Base-by-base conservation (phyloP, 2,797 vertebrate species). In the Brotula barbata region DNA sequence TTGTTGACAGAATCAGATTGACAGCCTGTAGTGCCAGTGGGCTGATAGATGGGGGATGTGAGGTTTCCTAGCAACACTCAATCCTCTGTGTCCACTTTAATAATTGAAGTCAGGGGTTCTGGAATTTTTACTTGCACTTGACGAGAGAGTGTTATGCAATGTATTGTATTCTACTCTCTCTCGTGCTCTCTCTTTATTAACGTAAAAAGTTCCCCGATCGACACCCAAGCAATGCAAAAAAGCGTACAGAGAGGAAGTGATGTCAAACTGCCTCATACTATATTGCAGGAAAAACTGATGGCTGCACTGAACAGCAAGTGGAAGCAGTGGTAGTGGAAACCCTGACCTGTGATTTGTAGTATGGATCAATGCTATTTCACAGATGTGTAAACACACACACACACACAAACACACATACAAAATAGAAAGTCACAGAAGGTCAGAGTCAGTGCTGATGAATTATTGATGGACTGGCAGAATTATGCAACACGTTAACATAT, bases 21-120 rank as follows among this genome's bases (percentile, higher is more conserved):
- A 83, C 58, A 46, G 58, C 21, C 1, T 75, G 40, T 34, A 45
- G 46, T 49, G 65, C 57, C 54, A 73, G n/a, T 57, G 59, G 48
- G 13, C 47, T 64, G 21, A 67, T 41, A 55, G 42, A 62, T 33
- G 53, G n/a, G 47, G 37, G 58, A 64, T 74, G 61, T 44, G 51
- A 51, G 44, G 78, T 81, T 60, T 71, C 78, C 74, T 69, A 72
- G 84, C 80, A 81, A 81, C 80, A 48, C 11, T 58, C 67, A 76
- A 81, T 77, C 68, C 23, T 42, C 20, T 19, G 42, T 6, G 40
- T 16, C 20, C 37, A 55, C 70, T 47, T 57, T 21, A 67, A 71
- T 72, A 63, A 77, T 33, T 75, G 17, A 68, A 64, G 41, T 37
- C 33, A 6, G 15, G 0, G 16, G 19, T 15, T n/a, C 5, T 36